These are phyloP conservation scores for Bombus superbus DNA, from an alignment of 1,140 invertebrate genomes.

Conservation along the genomic window DNA sequence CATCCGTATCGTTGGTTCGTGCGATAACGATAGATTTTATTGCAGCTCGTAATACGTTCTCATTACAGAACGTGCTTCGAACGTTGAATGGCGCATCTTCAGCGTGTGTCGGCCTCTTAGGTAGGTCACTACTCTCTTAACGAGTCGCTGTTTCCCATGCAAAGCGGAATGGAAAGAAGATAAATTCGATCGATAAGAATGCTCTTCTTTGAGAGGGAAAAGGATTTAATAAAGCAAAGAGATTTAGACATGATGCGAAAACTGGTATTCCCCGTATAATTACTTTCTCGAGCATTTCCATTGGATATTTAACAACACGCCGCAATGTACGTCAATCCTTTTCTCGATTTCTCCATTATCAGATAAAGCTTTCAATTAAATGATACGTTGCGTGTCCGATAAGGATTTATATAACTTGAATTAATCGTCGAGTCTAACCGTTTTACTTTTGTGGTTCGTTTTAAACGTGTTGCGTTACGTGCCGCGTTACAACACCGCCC, in stretches of 20 bases:
- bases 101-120: conserved; percentile 39
- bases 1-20: conserved; percentile 18
- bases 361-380: background rate
- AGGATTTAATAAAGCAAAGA: conserved; percentile 42
- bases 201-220: conserved; percentile 23
- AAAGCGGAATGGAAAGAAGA: conserved; percentile 39
- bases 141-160: conserved; percentile 41
- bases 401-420: background rate
- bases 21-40: conserved; percentile 54
- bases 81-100: conserved; percentile 39
- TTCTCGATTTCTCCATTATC: background rate
- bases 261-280: conserved; percentile 28
- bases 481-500: background rate
- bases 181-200: conserved; percentile 47
- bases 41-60: conserved; percentile 45
- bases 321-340: background rate
- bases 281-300: conserved; percentile 9
- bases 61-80: conserved; percentile 38
- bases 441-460: background rate
- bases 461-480: background rate
- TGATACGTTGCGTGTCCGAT: background rate
- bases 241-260: conserved; percentile 20
- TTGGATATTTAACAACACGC: background rate
- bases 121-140: conserved; percentile 35
- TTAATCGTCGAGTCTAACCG: background rate